Percentiles rank a stretch among this genome's conserved stretches.
Conservation (phyloP, 2,888 invertebrate genomes). For the Tachina fera region DNA sequence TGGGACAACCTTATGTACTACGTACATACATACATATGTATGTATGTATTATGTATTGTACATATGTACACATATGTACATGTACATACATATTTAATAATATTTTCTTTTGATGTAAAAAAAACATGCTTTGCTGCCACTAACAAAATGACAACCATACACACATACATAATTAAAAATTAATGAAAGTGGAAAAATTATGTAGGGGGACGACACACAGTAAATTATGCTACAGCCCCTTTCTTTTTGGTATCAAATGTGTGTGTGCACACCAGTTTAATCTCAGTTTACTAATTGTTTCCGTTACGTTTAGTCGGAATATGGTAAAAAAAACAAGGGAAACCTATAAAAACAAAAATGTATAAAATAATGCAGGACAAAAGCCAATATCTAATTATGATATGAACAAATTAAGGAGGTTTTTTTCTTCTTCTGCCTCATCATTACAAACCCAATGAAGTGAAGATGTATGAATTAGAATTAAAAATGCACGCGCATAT, state of each 20-base stretch:
- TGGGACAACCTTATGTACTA: no score
- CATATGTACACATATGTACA: no score
- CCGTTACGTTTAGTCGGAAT: constrained; percentile 75
- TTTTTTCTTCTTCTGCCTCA: constrained; percentile 5
- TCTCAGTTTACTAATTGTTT: constrained; percentile 81
- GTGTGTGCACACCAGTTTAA: constrained; percentile 34
- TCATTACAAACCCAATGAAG: constrained; percentile 43
- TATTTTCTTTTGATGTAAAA: neutral
- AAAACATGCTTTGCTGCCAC: neutral
- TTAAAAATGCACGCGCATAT: neutral
- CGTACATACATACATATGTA: no score
- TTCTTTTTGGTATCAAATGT: neutral
- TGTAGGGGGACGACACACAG: neutral
- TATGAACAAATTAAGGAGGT: constrained; percentile 30
- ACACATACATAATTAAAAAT: constrained; percentile 23
- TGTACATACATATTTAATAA: no score
- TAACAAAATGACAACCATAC: constrained; percentile 3
- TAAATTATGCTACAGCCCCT: neutral
- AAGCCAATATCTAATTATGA: neutral
- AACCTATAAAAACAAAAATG: constrained; percentile 9
- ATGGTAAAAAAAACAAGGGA: constrained; percentile 26
- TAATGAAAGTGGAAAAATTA: constrained; percentile 29
- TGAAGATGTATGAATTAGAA: constrained; percentile 40
- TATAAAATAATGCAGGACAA: constrained; percentile 41
- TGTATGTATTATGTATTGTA: no score